Evolutionary conservation across 2,113 vertebrate species (phyloP), one percentile per base, ranked within the genome.

Genomic region (Apistogramma diplotaenia): DNA sequence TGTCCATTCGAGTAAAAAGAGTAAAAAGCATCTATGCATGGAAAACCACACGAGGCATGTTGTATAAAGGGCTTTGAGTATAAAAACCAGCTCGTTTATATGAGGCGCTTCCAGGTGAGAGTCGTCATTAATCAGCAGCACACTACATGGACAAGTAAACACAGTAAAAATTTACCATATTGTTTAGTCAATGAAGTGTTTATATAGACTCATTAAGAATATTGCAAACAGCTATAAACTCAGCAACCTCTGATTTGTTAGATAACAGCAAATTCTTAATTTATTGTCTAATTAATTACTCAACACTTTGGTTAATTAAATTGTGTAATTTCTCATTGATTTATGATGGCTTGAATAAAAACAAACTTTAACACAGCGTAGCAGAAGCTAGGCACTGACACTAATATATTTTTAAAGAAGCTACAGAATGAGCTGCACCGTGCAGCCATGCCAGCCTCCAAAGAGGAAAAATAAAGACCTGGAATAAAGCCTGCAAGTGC

Each of bases 81-180:
- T n/a, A n/a, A n/a, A n/a, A n/a, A n/a, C n/a, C n/a, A n/a, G n/a
- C n/a, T n/a, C n/a, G n/a, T n/a, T n/a, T 33, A 12, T 70, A 60
- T 31, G 31, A 81, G 59, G n/a, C 10, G 55, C 65, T 61, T 1
- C n/a, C 35, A 15, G 21, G 74, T 85, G 40, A 5, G 29, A 76
- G 16, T 59, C 43, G 60, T 62, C 49, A 82, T 90, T 82, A 82
- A 78, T 85, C 86, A 82, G 43, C 8, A 0, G 25, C 21, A 31
- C 15, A 23, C 72, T 40, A 33, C 23, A 33, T 29, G 25, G 40
- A 78, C 12, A 37, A 62, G 31, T 40, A 62, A 40, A 23, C 40
- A 40, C 33, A 62, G 35, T 62, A 23, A 62, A 62, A 0, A n/a
- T 62, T 33, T 23, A 62, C 37, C 59, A 8, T 35, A 7, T 0